These are phyloP conservation scores for Anastatus disparis DNA, from an alignment of 1,140 invertebrate species.

Conservation along the genomic window DNA sequence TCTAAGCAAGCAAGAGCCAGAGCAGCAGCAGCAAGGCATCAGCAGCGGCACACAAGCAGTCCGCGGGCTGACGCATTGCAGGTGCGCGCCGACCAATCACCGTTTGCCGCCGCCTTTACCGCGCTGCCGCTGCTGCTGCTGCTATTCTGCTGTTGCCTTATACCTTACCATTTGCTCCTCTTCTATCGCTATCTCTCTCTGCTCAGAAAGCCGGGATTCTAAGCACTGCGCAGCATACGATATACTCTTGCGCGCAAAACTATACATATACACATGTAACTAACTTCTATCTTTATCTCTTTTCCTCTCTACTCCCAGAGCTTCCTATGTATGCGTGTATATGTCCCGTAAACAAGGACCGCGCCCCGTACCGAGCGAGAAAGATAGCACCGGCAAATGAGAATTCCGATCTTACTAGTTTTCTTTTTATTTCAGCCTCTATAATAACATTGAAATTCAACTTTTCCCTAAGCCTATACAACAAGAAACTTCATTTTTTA, in stretches of 20 bases:
- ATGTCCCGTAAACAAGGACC: constrained; percentile 27
- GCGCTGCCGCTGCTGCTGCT: background rate
- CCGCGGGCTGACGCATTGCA: constrained; percentile 85
- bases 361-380: background rate
- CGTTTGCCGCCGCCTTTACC: constrained; percentile 47
- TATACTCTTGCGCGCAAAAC: background rate
- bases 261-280: background rate
- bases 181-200: too few species aligned
- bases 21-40: constrained; percentile 39
- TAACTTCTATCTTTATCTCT: background rate
- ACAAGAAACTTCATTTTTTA: too few species aligned
- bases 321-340: background rate
- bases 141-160: too few species aligned
- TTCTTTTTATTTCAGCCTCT: too few species aligned
- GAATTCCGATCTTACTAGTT: too few species aligned
- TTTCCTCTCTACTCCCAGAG: too few species aligned
- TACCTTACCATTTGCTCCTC: too few species aligned
- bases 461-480: too few species aligned
- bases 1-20: constrained; percentile 4
- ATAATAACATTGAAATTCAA: too few species aligned
- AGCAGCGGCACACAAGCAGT: constrained; percentile 49
- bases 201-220: too few species aligned
- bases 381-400: too few species aligned
- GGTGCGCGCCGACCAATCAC: constrained; percentile 80
- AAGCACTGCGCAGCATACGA: too few species aligned